Conservation (phyloP, 1,140 invertebrate species). For the Sitophilus oryzae region DNA sequence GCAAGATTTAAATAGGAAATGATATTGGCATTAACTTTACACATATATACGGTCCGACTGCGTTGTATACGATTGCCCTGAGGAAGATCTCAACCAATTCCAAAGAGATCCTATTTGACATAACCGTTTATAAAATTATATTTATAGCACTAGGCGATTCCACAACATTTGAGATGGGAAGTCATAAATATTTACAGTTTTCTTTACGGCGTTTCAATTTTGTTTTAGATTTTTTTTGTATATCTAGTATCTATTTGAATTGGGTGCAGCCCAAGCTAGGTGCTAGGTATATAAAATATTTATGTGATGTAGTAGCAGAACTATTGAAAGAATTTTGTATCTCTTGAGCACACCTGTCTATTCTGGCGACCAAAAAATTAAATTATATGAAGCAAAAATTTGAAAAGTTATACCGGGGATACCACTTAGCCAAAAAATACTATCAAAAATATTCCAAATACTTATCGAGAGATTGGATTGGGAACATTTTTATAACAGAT, state of each 20-base stretch:
- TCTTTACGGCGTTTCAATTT: background rate
- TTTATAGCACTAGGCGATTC: background rate
- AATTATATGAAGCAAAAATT: too few species aligned
- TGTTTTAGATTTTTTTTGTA: background rate
- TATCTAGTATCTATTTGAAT: background rate
- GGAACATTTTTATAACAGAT: too few species aligned
- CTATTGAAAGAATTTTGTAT: too few species aligned
- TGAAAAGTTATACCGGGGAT: too few species aligned
- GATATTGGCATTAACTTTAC: background rate
- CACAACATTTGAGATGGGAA: background rate
- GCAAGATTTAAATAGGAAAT: background rate
- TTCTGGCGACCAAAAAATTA: too few species aligned
- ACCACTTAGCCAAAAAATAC: too few species aligned
- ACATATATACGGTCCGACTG: background rate
- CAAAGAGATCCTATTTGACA: background rate
- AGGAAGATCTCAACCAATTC: background rate
- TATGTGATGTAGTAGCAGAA: too few species aligned
- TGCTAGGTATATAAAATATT: background rate
- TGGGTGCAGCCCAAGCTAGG: background rate
- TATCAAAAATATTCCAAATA: too few species aligned
- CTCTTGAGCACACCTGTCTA: too few species aligned
- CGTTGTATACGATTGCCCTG: background rate
- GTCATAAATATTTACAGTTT: background rate
- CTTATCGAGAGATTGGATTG: too few species aligned
- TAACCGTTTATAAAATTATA: background rate